Evolutionary conservation across 2,888 invertebrate genomes (phyloP).

Genomic region (Melipona beecheii): DNA sequence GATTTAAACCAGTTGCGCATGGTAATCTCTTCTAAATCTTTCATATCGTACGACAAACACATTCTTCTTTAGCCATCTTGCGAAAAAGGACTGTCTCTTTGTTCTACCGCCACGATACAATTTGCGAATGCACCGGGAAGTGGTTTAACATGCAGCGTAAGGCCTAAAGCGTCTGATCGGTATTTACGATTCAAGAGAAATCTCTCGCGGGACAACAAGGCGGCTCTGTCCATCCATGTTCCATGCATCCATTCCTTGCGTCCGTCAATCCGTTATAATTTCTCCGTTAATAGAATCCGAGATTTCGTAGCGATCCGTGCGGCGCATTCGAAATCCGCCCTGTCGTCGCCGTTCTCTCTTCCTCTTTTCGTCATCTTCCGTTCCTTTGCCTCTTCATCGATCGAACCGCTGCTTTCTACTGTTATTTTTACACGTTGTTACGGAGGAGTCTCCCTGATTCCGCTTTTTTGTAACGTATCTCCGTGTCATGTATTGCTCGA

Average conservation of each 20-base stretch:
- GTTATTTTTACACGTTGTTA: neutral
- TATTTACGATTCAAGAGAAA: constrained; percentile 81
- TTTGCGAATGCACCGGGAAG: constrained; percentile 76
- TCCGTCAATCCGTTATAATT: constrained; percentile 83
- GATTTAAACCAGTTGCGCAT: neutral
- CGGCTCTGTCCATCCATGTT: constrained; percentile 61
- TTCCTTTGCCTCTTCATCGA: neutral
- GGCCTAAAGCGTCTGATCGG: constrained; percentile 61
- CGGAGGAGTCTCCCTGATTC: neutral
- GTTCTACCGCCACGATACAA: constrained; percentile 16
- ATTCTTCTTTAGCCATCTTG: constrained; percentile 29
- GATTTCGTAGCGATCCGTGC: constrained; percentile 82
- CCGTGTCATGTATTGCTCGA: too few species aligned
- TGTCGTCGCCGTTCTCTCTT: constrained; percentile 43
- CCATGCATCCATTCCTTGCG: constrained; percentile 66
- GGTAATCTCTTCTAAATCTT: constrained; percentile 9
- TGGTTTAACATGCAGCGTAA: constrained; percentile 76
- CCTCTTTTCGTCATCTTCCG: constrained; percentile 32
- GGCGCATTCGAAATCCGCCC: constrained; percentile 74
- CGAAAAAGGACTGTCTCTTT: constrained; percentile 15
- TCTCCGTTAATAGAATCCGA: constrained; percentile 84
- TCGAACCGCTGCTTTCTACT: neutral
- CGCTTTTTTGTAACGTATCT: neutral
- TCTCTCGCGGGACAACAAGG: constrained; percentile 67
- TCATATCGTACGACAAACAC: constrained; percentile 9